Percentiles rank a stretch among this genome's conserved stretches.
These are phyloP conservation scores for Holacanthus passer DNA, from an alignment of 2,113 vertebrate genomes.

Conservation along the genomic window DNA sequence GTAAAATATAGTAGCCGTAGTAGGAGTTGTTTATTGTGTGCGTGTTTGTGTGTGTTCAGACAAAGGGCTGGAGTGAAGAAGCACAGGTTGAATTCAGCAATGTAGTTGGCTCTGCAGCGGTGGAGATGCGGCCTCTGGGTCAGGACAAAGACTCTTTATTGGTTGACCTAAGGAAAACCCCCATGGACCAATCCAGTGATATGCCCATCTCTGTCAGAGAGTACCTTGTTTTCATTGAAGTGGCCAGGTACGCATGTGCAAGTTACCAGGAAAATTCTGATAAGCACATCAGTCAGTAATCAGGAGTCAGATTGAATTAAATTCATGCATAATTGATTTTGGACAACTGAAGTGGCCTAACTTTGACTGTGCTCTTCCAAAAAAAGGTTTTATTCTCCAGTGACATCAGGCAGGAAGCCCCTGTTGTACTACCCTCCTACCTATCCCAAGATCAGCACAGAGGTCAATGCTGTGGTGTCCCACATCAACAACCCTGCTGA, in stretches of 20 bases:
- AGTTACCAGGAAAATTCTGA: background rate
- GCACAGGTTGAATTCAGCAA: conserved; percentile 84
- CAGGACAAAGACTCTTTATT: conserved; percentile 87
- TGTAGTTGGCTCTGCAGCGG: conserved; percentile 86
- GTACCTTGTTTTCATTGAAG: conserved; percentile 89
- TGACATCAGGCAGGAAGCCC: conserved; percentile 42
- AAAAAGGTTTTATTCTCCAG: conserved; percentile 77
- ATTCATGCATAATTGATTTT: background rate
- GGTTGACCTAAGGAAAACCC: conserved; percentile 92
- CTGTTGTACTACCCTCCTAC: conserved; percentile 84
- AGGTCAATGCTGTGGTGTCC: conserved; percentile 85
- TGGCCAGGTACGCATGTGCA: conserved; percentile 87
- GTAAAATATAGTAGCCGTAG: background rate
- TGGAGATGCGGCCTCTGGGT: conserved; percentile 88
- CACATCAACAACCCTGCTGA: conserved; percentile 89
- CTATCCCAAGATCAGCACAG: conserved; percentile 80
- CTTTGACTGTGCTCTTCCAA: background rate
- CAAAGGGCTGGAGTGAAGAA: conserved; percentile 87
- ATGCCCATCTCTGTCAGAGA: conserved; percentile 89
- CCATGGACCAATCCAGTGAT: conserved; percentile 80
- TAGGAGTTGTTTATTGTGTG: background rate
- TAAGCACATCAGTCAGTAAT: background rate
- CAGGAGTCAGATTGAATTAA: background rate
- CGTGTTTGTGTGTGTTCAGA: conserved; percentile 72
- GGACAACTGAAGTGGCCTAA: background rate